Conservation (phyloP, 2,888 invertebrate genomes). For the Papilio elwesi region DNA sequence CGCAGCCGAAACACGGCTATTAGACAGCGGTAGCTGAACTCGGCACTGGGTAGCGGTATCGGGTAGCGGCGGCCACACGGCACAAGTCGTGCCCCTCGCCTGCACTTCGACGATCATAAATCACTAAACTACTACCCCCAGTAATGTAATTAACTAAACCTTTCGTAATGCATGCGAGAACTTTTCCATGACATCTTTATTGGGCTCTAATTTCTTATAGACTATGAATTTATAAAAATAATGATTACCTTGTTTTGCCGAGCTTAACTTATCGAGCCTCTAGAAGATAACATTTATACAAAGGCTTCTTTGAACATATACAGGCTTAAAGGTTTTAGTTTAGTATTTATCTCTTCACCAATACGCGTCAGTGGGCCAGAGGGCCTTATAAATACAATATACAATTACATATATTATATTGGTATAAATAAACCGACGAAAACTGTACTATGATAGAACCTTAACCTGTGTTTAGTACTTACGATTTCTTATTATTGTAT, state of each 20-base stretch:
- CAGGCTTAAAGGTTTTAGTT: no score
- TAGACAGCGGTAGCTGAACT: constrained; percentile 78
- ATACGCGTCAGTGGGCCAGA: no score
- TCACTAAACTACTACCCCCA: constrained; percentile 64
- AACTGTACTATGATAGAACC: not conserved
- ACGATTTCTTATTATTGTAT: not conserved
- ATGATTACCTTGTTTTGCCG: not conserved
- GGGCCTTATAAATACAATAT: no score
- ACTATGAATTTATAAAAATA: constrained; percentile 17
- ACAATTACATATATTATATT: not conserved
- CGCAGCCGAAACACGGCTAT: constrained; percentile 76
- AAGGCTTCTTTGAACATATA: no score
- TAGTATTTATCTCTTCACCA: no score
- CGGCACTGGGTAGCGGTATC: constrained; percentile 69
- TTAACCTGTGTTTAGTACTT: no score
- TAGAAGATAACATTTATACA: no score
- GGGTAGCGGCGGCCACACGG: constrained; percentile 72
- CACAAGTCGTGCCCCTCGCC: constrained; percentile 67
- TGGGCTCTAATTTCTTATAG: constrained; percentile 40
- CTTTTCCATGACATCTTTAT: constrained; percentile 51
- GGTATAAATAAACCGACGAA: not conserved
- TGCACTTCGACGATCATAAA: constrained; percentile 69
- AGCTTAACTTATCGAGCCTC: no score
- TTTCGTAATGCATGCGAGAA: constrained; percentile 50
- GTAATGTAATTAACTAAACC: constrained; percentile 70